A percentile compares a stretch with the other conserved stretches of the same genome.
Evolutionary conservation across 2,113 vertebrate species (phyloP).

Genomic region (Rhinolophus ferrumequinum): DNA sequence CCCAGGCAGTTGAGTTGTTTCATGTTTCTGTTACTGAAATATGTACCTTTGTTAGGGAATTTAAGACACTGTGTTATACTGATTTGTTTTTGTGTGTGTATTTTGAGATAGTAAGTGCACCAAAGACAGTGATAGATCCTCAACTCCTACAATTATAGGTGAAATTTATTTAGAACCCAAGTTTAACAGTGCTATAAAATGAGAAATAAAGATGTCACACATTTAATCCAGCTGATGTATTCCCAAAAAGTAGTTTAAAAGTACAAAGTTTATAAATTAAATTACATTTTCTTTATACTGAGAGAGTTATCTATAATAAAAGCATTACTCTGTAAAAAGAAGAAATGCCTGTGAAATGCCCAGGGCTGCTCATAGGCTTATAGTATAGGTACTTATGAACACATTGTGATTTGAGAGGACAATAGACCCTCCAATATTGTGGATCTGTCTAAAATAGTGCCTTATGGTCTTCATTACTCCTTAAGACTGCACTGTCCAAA

Average conservation of each 20-base stretch:
- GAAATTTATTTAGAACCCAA: neutral
- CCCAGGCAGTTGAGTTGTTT: neutral
- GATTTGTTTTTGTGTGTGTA: neutral
- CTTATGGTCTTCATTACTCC: neutral
- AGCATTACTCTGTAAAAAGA: constrained; percentile 24
- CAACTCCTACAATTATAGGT: neutral
- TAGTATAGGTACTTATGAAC: neutral
- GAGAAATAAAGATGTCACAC: neutral
- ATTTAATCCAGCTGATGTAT: neutral
- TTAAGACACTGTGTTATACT: neutral
- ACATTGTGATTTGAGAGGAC: neutral
- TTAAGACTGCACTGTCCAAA: neutral
- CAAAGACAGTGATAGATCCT: neutral
- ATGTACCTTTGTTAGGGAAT: neutral
- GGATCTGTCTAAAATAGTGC: neutral
- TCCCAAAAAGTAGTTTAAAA: neutral
- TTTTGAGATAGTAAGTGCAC: neutral
- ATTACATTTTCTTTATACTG: neutral
- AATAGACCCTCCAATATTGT: neutral
- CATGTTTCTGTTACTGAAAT: neutral
- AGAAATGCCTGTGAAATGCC: neutral
- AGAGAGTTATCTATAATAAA: neutral
- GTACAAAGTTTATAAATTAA: neutral
- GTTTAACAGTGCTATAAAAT: neutral
- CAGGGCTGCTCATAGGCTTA: neutral